Conservation (phyloP, 2,888 invertebrate genomes). For the Masnerella sp. region DNA sequence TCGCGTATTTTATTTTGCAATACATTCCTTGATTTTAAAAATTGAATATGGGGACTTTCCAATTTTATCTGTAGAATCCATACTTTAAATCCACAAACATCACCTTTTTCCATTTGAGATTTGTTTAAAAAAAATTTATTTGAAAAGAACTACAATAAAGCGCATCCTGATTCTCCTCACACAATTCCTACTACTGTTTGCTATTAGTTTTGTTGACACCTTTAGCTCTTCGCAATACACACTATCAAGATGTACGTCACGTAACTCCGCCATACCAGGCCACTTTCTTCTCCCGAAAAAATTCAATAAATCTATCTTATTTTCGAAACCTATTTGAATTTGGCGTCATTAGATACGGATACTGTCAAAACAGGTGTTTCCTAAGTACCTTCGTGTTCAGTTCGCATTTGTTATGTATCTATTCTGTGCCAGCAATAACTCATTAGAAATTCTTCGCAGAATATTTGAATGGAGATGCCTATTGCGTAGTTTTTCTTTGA, state of each 20-base stretch:
- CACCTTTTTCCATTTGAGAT: too few species aligned
- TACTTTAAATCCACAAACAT: too few species aligned
- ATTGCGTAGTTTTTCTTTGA: too few species aligned
- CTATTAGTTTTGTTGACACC: not conserved
- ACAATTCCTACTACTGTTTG: too few species aligned
- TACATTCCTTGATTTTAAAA: too few species aligned
- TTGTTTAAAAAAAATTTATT: too few species aligned
- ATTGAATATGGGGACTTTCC: too few species aligned
- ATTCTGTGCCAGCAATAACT: not conserved
- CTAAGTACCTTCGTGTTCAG: not conserved
- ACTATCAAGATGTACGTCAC: not conserved
- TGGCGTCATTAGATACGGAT: not conserved
- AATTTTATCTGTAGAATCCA: too few species aligned
- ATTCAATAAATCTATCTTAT: slow-evolving; percentile 4
- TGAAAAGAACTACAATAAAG: too few species aligned
- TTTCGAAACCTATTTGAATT: slow-evolving; percentile 7
- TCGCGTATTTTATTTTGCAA: too few species aligned
- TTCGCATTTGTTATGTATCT: not conserved
- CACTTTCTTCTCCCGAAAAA: slow-evolving; percentile 1
- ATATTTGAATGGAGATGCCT: slow-evolving; percentile 5
- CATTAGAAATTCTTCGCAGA: not conserved
- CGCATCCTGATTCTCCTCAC: too few species aligned
- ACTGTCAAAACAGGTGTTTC: slow-evolving; percentile 5
- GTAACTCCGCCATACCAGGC: not conserved
- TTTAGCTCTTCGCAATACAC: not conserved